Conservation (phyloP, 2,113 vertebrate genomes). For the Xiphorhynchus elegans region DNA sequence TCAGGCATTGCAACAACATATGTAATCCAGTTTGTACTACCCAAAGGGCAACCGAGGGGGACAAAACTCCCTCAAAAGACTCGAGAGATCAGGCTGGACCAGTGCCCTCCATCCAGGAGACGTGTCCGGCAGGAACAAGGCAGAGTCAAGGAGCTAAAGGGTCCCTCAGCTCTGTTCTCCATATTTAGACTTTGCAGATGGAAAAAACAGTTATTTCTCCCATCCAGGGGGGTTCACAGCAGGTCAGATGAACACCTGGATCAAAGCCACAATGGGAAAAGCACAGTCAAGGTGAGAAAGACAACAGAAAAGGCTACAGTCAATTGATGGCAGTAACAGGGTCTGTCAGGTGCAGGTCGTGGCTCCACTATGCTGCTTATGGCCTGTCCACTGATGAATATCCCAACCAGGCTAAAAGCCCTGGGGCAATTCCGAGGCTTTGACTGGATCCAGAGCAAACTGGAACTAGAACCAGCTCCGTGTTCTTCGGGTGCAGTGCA, state of each 20-base stretch:
- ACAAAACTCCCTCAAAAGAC: neutral
- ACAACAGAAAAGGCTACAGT: neutral
- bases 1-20: neutral
- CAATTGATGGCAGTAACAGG: rapidly evolving
- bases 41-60: neutral
- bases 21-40: neutral
- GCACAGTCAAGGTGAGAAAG: neutral
- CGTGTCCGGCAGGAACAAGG: neutral
- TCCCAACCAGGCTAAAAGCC: neutral
- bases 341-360: neutral
- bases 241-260: neutral
- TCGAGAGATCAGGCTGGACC: neutral
- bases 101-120: neutral
- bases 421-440: neutral
- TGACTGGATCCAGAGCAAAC: neutral
- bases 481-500: neutral
- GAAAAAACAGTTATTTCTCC: neutral
- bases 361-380: rapidly evolving
- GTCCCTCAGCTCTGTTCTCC: neutral
- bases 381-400: neutral
- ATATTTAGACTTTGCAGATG: neutral
- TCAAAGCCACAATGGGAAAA: neutral
- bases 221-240: neutral
- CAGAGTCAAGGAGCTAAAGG: neutral
- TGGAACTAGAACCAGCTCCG: neutral